phyloP scores from a whole-genome alignment of 2,888 invertebrate species.

The Diaprepes abbreviatus region DNA sequence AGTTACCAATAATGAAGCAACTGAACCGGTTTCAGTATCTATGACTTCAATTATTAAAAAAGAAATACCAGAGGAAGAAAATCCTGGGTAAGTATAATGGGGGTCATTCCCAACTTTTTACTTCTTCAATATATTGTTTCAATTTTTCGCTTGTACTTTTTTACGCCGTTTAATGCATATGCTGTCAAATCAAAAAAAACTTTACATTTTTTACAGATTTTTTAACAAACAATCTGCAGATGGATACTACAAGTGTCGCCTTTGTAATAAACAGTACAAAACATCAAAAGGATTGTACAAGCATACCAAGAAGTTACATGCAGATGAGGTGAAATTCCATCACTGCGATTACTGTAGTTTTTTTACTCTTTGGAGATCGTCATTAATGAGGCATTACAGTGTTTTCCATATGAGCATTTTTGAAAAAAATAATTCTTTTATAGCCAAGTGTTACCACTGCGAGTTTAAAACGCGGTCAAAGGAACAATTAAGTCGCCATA shows the following conservation, averaged over 20 bases:
- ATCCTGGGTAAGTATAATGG: constrained; percentile 37
- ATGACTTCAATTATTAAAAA: constrained; percentile 13
- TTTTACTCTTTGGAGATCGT: constrained; percentile 29
- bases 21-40: not conserved
- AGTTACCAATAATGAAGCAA: not conserved
- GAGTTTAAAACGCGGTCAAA: constrained; percentile 1
- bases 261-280: constrained; percentile 30
- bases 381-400: constrained; percentile 11
- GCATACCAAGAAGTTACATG: constrained; percentile 24
- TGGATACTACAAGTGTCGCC: constrained; percentile 24
- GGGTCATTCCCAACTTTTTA: too few species aligned
- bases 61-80: constrained; percentile 20
- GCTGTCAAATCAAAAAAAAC: too few species aligned
- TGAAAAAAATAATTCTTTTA: not conserved
- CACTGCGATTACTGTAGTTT: constrained; percentile 30
- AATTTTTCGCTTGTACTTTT: too few species aligned
- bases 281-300: constrained; percentile 29
- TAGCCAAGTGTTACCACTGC: constrained; percentile 15
- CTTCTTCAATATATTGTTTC: too few species aligned
- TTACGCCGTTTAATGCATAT: too few species aligned
- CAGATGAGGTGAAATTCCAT: constrained; percentile 6
- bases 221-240: constrained; percentile 23
- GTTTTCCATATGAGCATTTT: constrained; percentile 13
- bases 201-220: constrained; percentile 30
- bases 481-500: constrained; percentile 5